Conservation (phyloP, 2,888 invertebrate species). For the Meandrusa payeni region DNA sequence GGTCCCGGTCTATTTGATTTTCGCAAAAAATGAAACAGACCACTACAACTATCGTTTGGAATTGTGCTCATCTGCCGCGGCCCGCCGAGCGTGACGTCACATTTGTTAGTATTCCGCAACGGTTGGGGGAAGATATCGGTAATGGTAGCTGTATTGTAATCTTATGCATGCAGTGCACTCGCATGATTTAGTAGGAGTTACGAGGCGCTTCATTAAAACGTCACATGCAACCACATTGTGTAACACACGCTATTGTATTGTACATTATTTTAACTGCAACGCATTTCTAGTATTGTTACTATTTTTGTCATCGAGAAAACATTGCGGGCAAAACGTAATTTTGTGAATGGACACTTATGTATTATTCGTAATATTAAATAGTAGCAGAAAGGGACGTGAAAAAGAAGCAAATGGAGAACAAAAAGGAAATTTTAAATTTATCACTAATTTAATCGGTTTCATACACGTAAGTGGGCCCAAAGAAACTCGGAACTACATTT, state of each 20-base stretch:
- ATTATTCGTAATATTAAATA: no score
- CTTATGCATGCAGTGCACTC: constrained; percentile 21
- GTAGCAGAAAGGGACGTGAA: no score
- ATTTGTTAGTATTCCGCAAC: constrained; percentile 27
- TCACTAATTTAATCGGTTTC: no score
- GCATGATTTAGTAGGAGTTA: constrained; percentile 16
- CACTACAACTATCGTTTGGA: constrained; percentile 29
- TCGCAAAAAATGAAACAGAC: constrained; percentile 30
- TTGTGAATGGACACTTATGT: no score
- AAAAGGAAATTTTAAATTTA: no score
- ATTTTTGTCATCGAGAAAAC: no score
- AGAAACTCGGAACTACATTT: no score
- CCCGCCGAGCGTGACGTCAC: constrained; percentile 33
- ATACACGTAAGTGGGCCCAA: no score
- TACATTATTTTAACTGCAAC: background rate
- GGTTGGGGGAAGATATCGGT: constrained; percentile 28
- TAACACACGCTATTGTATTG: constrained; percentile 15
- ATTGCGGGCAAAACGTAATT: no score
- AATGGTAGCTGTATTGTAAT: constrained; percentile 32
- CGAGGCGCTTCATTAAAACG: constrained; percentile 1
- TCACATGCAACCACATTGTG: constrained; percentile 1
- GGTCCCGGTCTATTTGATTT: constrained; percentile 42
- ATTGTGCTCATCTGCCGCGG: constrained; percentile 34
- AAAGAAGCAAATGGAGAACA: no score
- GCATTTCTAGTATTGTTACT: no score